Conservation (phyloP, 2,113 vertebrate genomes). For the Picathartes gymnocephalus region DNA sequence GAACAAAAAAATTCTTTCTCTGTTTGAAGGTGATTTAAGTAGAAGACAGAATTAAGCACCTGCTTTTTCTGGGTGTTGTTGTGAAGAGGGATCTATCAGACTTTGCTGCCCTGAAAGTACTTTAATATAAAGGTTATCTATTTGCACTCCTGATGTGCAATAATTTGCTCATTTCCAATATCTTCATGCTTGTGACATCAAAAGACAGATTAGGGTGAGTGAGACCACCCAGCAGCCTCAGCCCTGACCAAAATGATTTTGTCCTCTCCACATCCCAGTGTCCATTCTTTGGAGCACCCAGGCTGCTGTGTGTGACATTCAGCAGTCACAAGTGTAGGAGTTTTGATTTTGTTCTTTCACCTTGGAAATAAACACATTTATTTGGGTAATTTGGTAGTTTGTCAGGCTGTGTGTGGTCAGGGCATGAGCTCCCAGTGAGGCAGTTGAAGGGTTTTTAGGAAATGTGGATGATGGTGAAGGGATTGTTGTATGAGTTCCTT, state of each 20-base stretch:
- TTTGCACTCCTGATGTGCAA: not conserved
- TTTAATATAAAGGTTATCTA: not conserved
- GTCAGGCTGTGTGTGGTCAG: not conserved
- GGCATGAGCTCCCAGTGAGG: not conserved
- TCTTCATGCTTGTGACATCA: not conserved
- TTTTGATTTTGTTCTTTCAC: not conserved
- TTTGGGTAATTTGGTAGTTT: not conserved
- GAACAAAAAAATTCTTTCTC: not conserved
- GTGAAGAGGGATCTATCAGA: not conserved
- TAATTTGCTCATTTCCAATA: not conserved
- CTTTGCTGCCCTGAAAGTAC: not conserved
- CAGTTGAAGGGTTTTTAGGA: not conserved
- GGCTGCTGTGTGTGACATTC: not conserved
- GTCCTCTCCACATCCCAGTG: not conserved
- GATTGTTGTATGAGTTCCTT: not conserved
- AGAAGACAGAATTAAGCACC: not conserved
- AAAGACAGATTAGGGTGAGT: not conserved
- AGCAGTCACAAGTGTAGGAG: not conserved
- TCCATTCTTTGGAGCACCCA: fast-evolving
- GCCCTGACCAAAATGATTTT: not conserved
- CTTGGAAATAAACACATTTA: not conserved
- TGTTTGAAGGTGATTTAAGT: not conserved
- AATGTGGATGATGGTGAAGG: not conserved
- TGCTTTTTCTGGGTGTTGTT: not conserved
- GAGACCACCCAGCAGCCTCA: not conserved